Evolutionary conservation across 2,888 invertebrate genomes (phyloP).

Genomic region (Microplitis deprimator): DNA sequence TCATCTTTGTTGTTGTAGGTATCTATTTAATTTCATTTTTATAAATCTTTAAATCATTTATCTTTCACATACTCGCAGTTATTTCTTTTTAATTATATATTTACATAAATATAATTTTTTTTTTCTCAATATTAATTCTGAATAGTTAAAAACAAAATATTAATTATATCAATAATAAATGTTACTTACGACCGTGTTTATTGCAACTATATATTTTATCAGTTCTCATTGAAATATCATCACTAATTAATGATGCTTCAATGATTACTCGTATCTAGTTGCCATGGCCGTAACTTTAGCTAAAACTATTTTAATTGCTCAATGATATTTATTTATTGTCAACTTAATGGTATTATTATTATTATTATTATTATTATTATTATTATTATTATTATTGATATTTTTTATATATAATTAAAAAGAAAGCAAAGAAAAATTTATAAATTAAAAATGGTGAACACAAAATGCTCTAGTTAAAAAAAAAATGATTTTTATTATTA

Average conservation of each 20-base stretch:
- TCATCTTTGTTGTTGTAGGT: background rate
- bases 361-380: background rate
- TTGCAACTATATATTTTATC: background rate
- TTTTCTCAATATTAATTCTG: background rate
- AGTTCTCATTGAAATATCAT: conserved; percentile 12
- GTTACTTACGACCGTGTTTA: background rate
- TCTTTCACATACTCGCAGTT: background rate
- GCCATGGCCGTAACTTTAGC: background rate
- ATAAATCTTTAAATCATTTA: background rate
- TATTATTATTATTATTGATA: background rate
- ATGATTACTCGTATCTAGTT: conserved; percentile 3
- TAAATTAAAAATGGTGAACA: conserved; percentile 35
- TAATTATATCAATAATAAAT: background rate
- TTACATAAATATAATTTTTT: background rate
- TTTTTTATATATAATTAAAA: background rate
- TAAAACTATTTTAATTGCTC: conserved; percentile 56
- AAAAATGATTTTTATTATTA: conserved; percentile 1
- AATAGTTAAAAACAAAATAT: background rate
- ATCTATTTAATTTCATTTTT: background rate
- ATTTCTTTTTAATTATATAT: conserved; percentile 8
- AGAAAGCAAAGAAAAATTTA: conserved; percentile 30
- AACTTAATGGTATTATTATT: conserved; percentile 42
- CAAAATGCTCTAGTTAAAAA: conserved; percentile 13
- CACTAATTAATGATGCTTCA: conserved; percentile 1
- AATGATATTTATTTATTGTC: conserved; percentile 58